Evolutionary conservation across 2,113 vertebrate species (phyloP), one percentile per base, ranked within the genome.

Genomic region (Beaufortia kweichowensis): DNA sequence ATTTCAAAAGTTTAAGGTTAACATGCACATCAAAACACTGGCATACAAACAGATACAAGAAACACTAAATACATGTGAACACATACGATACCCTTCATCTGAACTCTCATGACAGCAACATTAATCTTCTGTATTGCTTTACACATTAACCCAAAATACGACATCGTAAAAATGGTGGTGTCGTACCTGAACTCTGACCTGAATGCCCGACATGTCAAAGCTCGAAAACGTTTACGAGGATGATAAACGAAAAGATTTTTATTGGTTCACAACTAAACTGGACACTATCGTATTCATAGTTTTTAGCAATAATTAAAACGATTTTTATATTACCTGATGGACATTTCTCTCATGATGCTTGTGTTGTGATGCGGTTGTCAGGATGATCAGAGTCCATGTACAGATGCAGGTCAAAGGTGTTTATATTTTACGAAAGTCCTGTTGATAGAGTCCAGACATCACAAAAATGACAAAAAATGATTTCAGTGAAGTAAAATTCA

Each of bases 101-200:
- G 39, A 50, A 2, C 63, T 66, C 39, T 46, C n/a, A 17, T n/a
- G 65, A 48, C 65, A 48, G 65, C 26, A 10, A 24, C 26, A 48
- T 67, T 7, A 48, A 48, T 29, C 65, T 67, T n/a, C 65, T 50
- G 41, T 17, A 67, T 21, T 6, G 62, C 35, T 65, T 43, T 65
- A 8, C 64, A 66, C 41, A 48, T 43, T 28, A 48, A 48, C 65
- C 19, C 65, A n/a, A 67, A 50, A 67, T 67, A 67, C 29, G 64
- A 24, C 64, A 67, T 28, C 64, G 48, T 67, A 67, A 67, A 66
- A 48, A 67, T 46, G 48, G 48, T 9, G 14, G 3, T 48, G 41
- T 17, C 24, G n/a, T 29, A 48, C 26, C 43, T 67, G 39, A 66
- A 14, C 23, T 65, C 39, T 43, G 63, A 15, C 43, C 41, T 48